Conservation (phyloP, 2,797 vertebrate species). For the Cirrhinus mrigala region DNA sequence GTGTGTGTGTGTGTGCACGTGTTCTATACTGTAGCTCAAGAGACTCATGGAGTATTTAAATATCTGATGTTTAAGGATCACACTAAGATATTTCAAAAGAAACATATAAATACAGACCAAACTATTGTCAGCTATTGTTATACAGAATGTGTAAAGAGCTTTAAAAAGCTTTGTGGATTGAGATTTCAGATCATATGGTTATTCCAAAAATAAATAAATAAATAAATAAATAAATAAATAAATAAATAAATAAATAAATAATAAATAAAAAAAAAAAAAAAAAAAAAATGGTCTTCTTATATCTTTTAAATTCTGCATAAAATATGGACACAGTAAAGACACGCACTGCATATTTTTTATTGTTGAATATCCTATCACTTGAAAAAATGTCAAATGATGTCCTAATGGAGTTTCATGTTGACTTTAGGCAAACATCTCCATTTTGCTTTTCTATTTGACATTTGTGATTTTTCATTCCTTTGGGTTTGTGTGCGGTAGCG, state of each 20-base stretch:
- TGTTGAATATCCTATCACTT: neutral
- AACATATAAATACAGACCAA: too few species aligned
- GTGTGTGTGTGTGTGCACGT: neutral
- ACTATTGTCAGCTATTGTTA: neutral
- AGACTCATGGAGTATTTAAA: neutral
- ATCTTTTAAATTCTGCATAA: too few species aligned
- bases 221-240: too few species aligned
- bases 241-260: too few species aligned
- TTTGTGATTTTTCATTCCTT: constrained; percentile 2
- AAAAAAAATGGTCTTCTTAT: too few species aligned
- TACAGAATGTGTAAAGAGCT: too few species aligned
- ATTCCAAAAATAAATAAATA: too few species aligned
- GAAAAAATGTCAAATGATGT: neutral
- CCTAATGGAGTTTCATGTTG: neutral
- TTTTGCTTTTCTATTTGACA: neutral
- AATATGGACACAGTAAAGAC: neutral
- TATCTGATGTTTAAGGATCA: too few species aligned
- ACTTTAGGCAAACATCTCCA: neutral
- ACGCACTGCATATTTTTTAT: neutral
- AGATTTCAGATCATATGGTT: too few species aligned
- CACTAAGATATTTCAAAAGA: too few species aligned
- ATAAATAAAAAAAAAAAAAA: too few species aligned
- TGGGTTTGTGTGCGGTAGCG: neutral
- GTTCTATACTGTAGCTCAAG: neutral
- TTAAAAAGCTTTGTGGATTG: too few species aligned